Evolutionary conservation across 2,797 vertebrate genomes (phyloP), one percentile per base, ranked within the genome.

Genomic region (Lepilemur ruficaudatus): DNA sequence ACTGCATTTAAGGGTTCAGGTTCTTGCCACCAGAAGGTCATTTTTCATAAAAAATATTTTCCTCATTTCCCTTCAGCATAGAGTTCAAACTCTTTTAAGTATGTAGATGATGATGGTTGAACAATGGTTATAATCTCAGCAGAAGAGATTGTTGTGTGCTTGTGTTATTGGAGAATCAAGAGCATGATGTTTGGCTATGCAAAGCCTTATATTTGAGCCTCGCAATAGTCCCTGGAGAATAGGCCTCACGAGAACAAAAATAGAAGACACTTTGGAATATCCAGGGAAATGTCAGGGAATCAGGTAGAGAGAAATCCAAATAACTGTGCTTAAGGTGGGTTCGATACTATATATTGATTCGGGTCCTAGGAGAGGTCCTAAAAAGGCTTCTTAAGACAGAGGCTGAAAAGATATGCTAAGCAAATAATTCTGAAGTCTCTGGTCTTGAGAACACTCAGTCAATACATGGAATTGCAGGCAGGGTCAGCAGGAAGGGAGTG

Each of bases 21-120:
- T 92, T 69, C 65, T 93, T 87, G 78, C 72, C 59, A 91, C 13
- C 43, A 90, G 78, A 88, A 84, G 65, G 20, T 88, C 65, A 76
- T 50, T 52, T 65, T 78, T 81, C 41, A 85, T 35, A 67, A 89
- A 91, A 91, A 95, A 76, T 85, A 25, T 88, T 80, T 87, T 87
- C 43, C n/a, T 67, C 67, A 91, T 93, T 97, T 89, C 72, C 46
- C 38, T 38, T 67, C 41, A 73, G 30, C 80, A 59, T 46, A 55
- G 30, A 80, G 15, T 82, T 23, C 9, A 46, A 91, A 82, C 35
- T 14, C 35, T 7, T 83, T 78, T 72, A 35, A 72, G 11, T 57
- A 4, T 43, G 9, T 52, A 72, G 32, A 61, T 41, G 41, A 48
- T 61, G 73, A 59, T 22, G 25, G 52, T 0, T 61, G 35, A 72